A percentile compares a stretch with the other conserved stretches of the same genome.
Conservation (phyloP, 2,888 invertebrate species). For the Dryobotodes eremita region DNA sequence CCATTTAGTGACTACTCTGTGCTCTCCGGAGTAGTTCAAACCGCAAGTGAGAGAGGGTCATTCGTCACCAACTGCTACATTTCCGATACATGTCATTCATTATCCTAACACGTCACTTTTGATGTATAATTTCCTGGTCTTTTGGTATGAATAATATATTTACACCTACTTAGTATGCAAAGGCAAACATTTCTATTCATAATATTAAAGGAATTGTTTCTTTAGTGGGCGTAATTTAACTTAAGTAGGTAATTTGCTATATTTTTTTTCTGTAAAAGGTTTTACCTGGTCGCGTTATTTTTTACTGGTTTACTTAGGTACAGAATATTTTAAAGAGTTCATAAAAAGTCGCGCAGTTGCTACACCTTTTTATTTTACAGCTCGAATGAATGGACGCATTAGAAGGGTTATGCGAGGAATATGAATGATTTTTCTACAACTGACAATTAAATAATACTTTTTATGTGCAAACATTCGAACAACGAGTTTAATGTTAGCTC, state of each 20-base stretch:
- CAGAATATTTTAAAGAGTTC: slow-evolving; percentile 17
- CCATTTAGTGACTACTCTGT: slow-evolving; percentile 7
- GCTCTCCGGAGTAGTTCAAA: slow-evolving; percentile 3
- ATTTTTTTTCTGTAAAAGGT: slow-evolving; percentile 1
- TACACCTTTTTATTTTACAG: slow-evolving; percentile 40
- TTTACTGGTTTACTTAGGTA: slow-evolving; percentile 10
- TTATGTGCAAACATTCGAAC: slow-evolving; percentile 34
- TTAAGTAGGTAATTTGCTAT: neutral
- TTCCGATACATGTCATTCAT: slow-evolving; percentile 52
- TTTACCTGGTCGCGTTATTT: neutral
- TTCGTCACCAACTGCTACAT: slow-evolving; percentile 51
- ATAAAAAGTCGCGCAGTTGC: slow-evolving; percentile 13
- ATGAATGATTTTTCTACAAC: slow-evolving; percentile 44
- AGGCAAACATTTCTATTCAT: neutral
- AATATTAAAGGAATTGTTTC: neutral
- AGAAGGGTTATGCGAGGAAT: slow-evolving; percentile 31
- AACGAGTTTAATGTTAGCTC: slow-evolving; percentile 39
- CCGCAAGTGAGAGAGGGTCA: slow-evolving; percentile 32
- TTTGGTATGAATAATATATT: slow-evolving; percentile 43
- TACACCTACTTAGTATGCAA: slow-evolving; percentile 28
- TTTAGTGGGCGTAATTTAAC: neutral
- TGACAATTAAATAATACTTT: slow-evolving; percentile 39
- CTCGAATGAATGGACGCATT: slow-evolving; percentile 13
- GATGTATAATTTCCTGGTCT: slow-evolving; percentile 59
- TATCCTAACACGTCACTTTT: slow-evolving; percentile 49